phyloP scores from a whole-genome alignment of 2,888 invertebrate genomes.

The Chaetogeoica ovagalla region DNA sequence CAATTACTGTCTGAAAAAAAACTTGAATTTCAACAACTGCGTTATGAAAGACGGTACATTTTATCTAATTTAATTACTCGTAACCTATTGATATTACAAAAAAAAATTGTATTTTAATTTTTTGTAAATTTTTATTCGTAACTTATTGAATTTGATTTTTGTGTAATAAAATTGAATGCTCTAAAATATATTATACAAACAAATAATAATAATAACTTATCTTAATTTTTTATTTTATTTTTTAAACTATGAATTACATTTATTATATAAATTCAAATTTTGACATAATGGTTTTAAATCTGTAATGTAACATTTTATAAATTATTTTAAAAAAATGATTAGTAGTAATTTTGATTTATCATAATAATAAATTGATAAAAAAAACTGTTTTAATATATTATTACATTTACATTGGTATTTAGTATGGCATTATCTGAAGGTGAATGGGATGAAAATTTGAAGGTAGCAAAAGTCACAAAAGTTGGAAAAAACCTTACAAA shows the following conservation, averaged over 20 bases:
- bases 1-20: neutral
- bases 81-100: neutral
- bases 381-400: neutral
- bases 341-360: neutral
- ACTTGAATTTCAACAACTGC: neutral
- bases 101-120: neutral
- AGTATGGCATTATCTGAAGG: slow-evolving; percentile 62
- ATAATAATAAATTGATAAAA: neutral
- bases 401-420: slow-evolving; percentile 58
- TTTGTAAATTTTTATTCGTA: neutral
- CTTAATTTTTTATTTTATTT: too few species aligned
- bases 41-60: slow-evolving; percentile 17
- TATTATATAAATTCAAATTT: too few species aligned
- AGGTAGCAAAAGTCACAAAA: slow-evolving; percentile 65
- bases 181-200: neutral
- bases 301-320: too few species aligned
- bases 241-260: too few species aligned
- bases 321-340: too few species aligned
- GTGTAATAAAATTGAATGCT: neutral
- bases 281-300: too few species aligned
- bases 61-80: neutral
- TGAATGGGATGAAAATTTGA: slow-evolving; percentile 64
- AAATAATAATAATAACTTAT: neutral
- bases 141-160: neutral
- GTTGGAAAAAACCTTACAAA: slow-evolving; percentile 65